Evolutionary conservation across 2,888 invertebrate genomes (phyloP).

Genomic region (Brachyptera risi): DNA sequence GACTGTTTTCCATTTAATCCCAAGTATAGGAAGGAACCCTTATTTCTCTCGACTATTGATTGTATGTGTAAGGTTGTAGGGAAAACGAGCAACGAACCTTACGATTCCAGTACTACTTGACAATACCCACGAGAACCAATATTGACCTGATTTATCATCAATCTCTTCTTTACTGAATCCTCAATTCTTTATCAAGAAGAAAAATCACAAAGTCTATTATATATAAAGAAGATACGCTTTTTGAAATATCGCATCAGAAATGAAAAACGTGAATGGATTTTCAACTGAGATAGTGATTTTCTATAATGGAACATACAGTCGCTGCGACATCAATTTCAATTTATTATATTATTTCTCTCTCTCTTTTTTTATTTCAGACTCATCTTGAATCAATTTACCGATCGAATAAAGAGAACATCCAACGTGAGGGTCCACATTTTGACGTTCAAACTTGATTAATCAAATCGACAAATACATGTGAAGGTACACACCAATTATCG

Average conservation of each 20-base stretch:
- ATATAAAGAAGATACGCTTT: neutral
- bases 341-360: conserved; percentile 2
- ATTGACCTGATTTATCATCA: conserved; percentile 26
- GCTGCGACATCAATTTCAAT: conserved; percentile 5
- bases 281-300: neutral
- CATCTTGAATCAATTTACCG: neutral
- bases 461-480: too few relatives aligned
- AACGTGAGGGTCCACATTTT: too few relatives aligned
- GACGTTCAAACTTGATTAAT: too few relatives aligned
- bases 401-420: too few relatives aligned
- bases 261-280: conserved; percentile 14
- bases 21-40: neutral
- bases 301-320: neutral
- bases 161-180: conserved; percentile 12
- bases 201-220: conserved; percentile 3
- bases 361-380: neutral
- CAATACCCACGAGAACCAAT: conserved; percentile 23
- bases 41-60: conserved; percentile 12
- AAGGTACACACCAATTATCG: too few relatives aligned
- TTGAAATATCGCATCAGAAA: conserved; percentile 17
- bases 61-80: neutral
- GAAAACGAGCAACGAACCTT: neutral
- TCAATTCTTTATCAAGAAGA: conserved; percentile 17
- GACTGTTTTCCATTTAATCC: conserved; percentile 20
- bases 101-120: neutral